phyloP scores from a whole-genome alignment of 2,113 vertebrate species.

The Manacus vitellinus region DNA sequence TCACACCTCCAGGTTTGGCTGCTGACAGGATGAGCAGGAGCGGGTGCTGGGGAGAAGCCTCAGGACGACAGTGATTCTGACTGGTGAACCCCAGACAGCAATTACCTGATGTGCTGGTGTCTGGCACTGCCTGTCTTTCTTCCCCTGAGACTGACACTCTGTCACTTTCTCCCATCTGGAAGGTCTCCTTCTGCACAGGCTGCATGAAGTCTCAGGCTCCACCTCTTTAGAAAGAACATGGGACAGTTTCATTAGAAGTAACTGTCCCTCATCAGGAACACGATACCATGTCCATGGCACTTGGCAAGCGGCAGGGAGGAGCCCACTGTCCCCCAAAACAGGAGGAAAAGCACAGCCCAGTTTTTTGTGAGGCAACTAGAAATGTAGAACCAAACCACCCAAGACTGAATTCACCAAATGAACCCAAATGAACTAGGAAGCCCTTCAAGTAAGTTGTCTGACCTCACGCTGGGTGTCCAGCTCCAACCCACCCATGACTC shows the following conservation, averaged over 20 bases:
- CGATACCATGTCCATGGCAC: accelerated
- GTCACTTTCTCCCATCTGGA: no score
- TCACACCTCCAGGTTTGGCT: background rate
- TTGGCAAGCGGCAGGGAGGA: background rate
- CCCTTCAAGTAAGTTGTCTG: background rate
- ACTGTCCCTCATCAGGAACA: no score
- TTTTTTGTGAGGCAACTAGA: background rate
- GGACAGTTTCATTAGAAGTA: background rate
- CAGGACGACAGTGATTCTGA: background rate
- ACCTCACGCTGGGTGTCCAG: background rate
- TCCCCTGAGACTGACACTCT: background rate
- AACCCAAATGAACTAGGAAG: no score
- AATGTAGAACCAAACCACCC: background rate
- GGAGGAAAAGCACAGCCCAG: background rate
- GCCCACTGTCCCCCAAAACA: accelerated
- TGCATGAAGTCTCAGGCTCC: no score
- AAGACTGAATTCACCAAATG: background rate
- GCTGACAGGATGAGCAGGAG: background rate
- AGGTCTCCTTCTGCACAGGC: accelerated
- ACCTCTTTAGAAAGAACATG: accelerated
- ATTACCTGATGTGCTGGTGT: background rate
- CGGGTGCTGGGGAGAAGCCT: background rate
- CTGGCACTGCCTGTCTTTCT: background rate
- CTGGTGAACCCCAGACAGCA: background rate
- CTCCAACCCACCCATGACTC: background rate